Percentiles rank a stretch among this genome's conserved stretches.
Evolutionary conservation across 2,113 vertebrate genomes (phyloP).

Genomic region (Nyctereutes procyonoides): DNA sequence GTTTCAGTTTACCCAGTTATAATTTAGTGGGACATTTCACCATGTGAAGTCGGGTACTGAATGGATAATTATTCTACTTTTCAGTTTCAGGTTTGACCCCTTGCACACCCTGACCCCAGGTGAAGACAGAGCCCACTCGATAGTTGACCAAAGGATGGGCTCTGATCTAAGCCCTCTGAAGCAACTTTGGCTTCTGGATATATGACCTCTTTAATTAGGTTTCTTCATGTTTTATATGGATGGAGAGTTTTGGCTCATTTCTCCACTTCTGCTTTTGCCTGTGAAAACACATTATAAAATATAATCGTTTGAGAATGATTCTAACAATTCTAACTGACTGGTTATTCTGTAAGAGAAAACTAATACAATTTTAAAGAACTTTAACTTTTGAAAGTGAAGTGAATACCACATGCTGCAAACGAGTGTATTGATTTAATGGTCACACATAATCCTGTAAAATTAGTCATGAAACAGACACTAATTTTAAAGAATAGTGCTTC

Average conservation of each 20-base stretch:
- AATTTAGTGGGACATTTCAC: slow-evolving; percentile 75
- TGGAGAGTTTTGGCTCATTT: slow-evolving; percentile 41
- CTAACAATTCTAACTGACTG: neutral
- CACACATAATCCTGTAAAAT: slow-evolving; percentile 70
- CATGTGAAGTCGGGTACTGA: slow-evolving; percentile 34
- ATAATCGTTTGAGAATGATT: slow-evolving; percentile 31
- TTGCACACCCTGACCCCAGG: slow-evolving; percentile 38
- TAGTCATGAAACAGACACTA: slow-evolving; percentile 71
- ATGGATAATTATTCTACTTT: slow-evolving; percentile 61
- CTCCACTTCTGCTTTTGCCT: slow-evolving; percentile 58
- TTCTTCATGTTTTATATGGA: slow-evolving; percentile 55
- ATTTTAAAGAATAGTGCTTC: slow-evolving; percentile 68
- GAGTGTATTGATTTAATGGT: slow-evolving; percentile 66
- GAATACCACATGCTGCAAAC: slow-evolving; percentile 8
- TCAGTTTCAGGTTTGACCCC: slow-evolving; percentile 73
- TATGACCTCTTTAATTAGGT: slow-evolving; percentile 1
- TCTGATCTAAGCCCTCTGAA: slow-evolving; percentile 59
- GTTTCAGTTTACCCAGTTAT: slow-evolving; percentile 62
- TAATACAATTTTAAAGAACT: slow-evolving; percentile 19
- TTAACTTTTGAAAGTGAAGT: slow-evolving; percentile 47
- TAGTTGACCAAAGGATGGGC: neutral
- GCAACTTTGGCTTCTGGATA: slow-evolving; percentile 19
- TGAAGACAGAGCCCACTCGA: slow-evolving; percentile 31
- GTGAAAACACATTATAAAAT: slow-evolving; percentile 71
- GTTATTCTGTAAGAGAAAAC: slow-evolving; percentile 58